Evolutionary conservation across 2,113 vertebrate genomes (phyloP).

Genomic region (Gobiocypris rarus): DNA sequence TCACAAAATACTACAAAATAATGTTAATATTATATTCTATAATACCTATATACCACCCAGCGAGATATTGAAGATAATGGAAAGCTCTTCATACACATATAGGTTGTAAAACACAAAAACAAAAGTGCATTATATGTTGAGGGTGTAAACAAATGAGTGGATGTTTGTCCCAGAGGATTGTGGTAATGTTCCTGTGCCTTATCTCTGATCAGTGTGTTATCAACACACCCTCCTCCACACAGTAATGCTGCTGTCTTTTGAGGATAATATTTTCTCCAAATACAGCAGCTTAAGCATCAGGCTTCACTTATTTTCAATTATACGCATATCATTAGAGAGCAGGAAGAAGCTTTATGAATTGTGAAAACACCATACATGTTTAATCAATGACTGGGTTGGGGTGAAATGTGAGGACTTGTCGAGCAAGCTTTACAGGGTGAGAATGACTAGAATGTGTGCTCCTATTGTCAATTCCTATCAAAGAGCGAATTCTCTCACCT

Average conservation of each 20-base stretch:
- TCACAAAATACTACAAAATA: neutral
- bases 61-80: neutral
- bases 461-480: neutral
- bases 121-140: neutral
- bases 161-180: conserved; percentile 16
- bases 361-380: neutral
- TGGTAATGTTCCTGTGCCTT: conserved; percentile 15
- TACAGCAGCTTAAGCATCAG: conserved; percentile 8
- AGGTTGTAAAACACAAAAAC: conserved; percentile 8
- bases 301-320: neutral
- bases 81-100: neutral
- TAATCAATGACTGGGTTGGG: neutral
- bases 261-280: conserved; percentile 20
- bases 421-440: conserved; percentile 35
- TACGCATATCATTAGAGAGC: neutral
- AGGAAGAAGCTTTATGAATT: neutral
- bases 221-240: conserved; percentile 52
- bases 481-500: neutral
- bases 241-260: conserved; percentile 34
- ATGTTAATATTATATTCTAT: neutral
- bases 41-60: neutral
- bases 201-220: conserved; percentile 36
- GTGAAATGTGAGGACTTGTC: conserved; percentile 30
- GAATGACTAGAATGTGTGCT: neutral
- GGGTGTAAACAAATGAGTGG: conserved; percentile 22